A percentile compares a stretch with the other conserved stretches of the same genome.
phyloP scores from a whole-genome alignment of 2,113 vertebrate genomes.

The Noturus placidus region DNA sequence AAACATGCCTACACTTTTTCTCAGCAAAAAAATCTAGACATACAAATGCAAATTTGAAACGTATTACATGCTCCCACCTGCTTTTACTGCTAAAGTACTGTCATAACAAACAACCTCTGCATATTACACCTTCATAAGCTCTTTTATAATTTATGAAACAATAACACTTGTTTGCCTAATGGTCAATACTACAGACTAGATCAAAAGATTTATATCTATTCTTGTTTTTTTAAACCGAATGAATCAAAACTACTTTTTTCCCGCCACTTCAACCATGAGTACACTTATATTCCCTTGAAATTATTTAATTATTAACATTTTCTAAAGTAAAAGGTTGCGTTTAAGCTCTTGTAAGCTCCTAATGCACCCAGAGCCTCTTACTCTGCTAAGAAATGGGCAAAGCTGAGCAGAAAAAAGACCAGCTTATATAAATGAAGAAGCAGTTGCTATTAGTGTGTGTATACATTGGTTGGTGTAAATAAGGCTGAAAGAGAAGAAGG shows the following conservation, averaged over 20 bases:
- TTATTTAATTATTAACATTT: not conserved
- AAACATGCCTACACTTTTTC: not conserved
- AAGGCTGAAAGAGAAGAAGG: slow-evolving; percentile 4
- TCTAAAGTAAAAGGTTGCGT: not conserved
- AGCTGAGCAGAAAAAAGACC: slow-evolving; percentile 49
- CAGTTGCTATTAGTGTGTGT: not conserved
- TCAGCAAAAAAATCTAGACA: not conserved
- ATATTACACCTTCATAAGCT: not conserved
- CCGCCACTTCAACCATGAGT: not conserved
- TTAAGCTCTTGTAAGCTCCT: slow-evolving; percentile 14
- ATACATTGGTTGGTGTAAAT: not conserved
- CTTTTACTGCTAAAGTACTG: not conserved
- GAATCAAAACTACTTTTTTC: not conserved
- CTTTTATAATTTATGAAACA: not conserved
- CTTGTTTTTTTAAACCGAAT: not conserved
- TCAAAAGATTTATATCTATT: not conserved
- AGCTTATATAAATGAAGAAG: slow-evolving; percentile 2
- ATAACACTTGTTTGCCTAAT: not conserved
- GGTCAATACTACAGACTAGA: not conserved
- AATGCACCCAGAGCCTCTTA: not conserved
- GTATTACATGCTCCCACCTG: not conserved
- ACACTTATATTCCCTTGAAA: too few relatives aligned
- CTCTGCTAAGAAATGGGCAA: not conserved
- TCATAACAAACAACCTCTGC: not conserved
- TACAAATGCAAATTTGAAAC: not conserved